Base-by-base conservation (phyloP, 1,140 invertebrate species). In the Ylistrum balloti region DNA sequence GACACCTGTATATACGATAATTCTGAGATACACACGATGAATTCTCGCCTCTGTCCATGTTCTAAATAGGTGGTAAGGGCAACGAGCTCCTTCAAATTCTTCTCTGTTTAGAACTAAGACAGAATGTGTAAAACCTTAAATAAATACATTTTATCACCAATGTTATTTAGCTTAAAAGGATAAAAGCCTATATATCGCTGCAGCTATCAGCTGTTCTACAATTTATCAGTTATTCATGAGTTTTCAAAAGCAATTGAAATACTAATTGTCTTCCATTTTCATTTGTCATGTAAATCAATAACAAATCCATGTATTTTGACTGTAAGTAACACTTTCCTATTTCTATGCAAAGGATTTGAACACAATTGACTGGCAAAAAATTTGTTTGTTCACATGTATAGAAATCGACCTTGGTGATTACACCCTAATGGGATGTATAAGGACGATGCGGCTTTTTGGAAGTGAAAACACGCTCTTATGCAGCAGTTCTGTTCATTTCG, bases 191-290 rank as follows among this genome's bases (percentile, higher is more conserved):
- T n/a, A n/a, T n/a, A n/a, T n/a, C n/a, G n/a, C n/a, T n/a, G n/a
- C n/a, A n/a, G n/a, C n/a, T n/a, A 13, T 38, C 13, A 38, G 35
- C 35, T 5, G 13, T 38, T 13, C 35, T 38, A 7, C 35, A 5
- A n/a, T 5, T 28, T 28, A 74, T 74, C 56, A 74, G 22, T n/a
- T 74, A 74, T 74, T 74, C 56, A 74, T 74, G 22, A 11, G 22
- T 74, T 74, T 74, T 74, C 56, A 74, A 74, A 74, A 74, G 22
- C n/a, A 74, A 74, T 74, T 74, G n/a, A 28, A 1, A 74, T 74
- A 1, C n/a, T 74, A n/a, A 74, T 74, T 74, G 20, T 28, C 28
- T 74, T 74, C 56, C 56, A 74, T 74, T 74, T 56, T 74, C n/a
- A 74, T 9, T 17, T 74, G 56, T 74, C 56, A 28, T 17, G 2